Percentiles rank a stretch among this genome's conserved stretches.
phyloP scores from a whole-genome alignment of 2,113 vertebrate species.

The Pterocles orientalis region DNA sequence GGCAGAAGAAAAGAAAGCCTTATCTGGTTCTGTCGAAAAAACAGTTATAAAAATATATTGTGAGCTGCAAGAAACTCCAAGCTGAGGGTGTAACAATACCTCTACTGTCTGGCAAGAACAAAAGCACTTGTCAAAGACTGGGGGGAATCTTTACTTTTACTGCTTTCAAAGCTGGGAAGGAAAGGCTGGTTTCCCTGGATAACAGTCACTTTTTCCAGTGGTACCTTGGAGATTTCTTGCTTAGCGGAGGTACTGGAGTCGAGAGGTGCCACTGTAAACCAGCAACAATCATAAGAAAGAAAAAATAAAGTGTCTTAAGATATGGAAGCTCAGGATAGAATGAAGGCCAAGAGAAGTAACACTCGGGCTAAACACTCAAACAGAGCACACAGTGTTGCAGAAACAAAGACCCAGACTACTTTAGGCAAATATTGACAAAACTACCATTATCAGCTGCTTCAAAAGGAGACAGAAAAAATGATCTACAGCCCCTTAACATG shows the following conservation, averaged over 20 bases:
- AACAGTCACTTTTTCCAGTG: background rate
- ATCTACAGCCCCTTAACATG: background rate
- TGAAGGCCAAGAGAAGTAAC: background rate
- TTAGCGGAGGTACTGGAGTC: background rate
- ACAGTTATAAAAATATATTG: background rate
- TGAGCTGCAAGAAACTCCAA: background rate
- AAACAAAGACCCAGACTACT: background rate
- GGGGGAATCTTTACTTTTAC: background rate
- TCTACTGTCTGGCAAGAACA: background rate
- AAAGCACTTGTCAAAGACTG: background rate
- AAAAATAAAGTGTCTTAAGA: background rate
- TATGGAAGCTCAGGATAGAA: background rate
- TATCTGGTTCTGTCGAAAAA: background rate
- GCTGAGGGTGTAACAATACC: background rate
- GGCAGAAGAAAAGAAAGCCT: background rate
- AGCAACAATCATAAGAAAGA: background rate
- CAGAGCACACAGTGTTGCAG: background rate
- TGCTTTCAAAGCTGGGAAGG: background rate
- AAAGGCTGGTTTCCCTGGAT: background rate
- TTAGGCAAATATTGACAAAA: background rate
- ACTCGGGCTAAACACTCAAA: background rate
- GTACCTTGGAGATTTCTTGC: background rate
- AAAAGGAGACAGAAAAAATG: background rate
- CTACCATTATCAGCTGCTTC: background rate
- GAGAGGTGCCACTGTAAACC: background rate